These are phyloP conservation scores for Eurystomus glaucurus DNA, from an alignment of 2,797 vertebrate genomes.

Conservation along the genomic window DNA sequence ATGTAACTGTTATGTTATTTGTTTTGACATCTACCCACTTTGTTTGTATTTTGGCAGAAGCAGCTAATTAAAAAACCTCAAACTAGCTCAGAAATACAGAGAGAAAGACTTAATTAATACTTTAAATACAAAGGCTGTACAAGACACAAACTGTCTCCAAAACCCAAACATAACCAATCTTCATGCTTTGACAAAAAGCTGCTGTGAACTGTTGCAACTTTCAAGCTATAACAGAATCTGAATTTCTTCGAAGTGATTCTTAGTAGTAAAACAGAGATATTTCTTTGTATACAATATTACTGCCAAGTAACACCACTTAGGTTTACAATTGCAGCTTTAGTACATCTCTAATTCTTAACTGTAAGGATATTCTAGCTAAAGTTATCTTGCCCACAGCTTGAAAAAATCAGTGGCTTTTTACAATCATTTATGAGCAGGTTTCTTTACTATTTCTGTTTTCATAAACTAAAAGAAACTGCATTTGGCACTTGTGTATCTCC, in stretches of 20 bases:
- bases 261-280: neutral
- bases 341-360: neutral
- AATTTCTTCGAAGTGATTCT: neutral
- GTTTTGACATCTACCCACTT: conserved; percentile 75
- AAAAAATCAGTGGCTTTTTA: neutral
- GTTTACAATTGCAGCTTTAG: neutral
- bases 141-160: neutral
- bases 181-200: neutral
- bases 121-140: neutral
- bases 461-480: neutral
- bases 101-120: conserved; percentile 22
- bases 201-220: neutral
- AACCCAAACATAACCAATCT: neutral
- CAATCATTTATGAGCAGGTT: neutral
- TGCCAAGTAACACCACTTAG: neutral
- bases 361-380: neutral
- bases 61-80: conserved; percentile 47
- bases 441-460: neutral
- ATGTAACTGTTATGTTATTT: conserved; percentile 73
- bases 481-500: neutral
- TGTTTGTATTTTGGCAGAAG: conserved; percentile 74
- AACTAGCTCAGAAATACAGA: conserved; percentile 49
- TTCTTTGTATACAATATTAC: neutral
- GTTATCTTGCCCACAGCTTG: neutral
- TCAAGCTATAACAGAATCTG: neutral